Conservation (phyloP, 2,797 vertebrate species). For the Sebastes diaconus region DNA sequence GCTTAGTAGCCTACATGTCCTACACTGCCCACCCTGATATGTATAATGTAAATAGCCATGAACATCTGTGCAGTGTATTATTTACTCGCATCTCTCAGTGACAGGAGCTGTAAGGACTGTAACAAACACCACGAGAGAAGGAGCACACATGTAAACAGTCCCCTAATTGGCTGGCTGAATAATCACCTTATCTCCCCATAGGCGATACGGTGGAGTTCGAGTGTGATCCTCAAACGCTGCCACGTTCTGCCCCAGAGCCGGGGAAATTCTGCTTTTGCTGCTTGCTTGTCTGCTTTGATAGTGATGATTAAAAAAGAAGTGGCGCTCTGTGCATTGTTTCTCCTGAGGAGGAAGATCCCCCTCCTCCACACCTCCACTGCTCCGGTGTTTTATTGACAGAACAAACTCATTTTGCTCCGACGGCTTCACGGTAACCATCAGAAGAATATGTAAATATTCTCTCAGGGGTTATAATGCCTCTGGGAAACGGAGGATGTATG, state of each 20-base stretch:
- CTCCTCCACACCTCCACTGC: slow-evolving; percentile 23
- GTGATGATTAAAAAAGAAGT: slow-evolving; percentile 81
- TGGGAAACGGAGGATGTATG: background rate
- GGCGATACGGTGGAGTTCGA: slow-evolving; percentile 53
- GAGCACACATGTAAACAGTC: slow-evolving; percentile 60
- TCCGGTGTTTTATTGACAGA: slow-evolving; percentile 62
- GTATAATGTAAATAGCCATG: slow-evolving; percentile 28
- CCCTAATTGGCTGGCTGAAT: slow-evolving; percentile 79
- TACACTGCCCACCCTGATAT: background rate
- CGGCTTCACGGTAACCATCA: slow-evolving; percentile 44
- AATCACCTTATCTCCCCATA: slow-evolving; percentile 72
- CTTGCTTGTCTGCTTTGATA: slow-evolving; percentile 81
- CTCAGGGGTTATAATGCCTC: background rate
- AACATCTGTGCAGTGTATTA: slow-evolving; percentile 32
- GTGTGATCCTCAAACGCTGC: slow-evolving; percentile 67
- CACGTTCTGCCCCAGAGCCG: slow-evolving; percentile 64
- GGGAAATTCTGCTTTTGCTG: slow-evolving; percentile 68
- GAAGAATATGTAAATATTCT: slow-evolving; percentile 21
- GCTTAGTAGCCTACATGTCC: background rate
- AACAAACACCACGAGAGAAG: slow-evolving; percentile 51
- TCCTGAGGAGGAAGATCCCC: slow-evolving; percentile 46
- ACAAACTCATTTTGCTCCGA: slow-evolving; percentile 53
- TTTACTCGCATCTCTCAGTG: slow-evolving; percentile 42
- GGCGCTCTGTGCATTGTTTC: slow-evolving; percentile 69
- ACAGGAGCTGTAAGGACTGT: slow-evolving; percentile 26